These are phyloP conservation scores for Tarsius wallacei DNA, from an alignment of 2,797 vertebrate species.

Conservation along the genomic window DNA sequence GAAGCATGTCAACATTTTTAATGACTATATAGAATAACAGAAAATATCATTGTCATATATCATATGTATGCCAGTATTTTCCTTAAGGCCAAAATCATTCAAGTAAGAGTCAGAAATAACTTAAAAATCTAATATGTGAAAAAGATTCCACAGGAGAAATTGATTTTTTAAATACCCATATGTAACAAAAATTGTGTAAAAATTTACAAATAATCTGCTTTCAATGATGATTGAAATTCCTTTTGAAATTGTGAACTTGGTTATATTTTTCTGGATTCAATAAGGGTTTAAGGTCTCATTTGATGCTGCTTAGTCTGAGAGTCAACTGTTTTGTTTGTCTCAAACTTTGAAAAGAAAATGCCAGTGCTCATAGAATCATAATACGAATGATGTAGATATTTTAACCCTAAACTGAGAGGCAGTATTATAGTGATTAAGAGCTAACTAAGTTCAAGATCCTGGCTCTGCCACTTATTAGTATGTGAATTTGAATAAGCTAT, in stretches of 20 bases:
- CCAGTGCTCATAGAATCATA: neutral
- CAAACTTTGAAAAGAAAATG: neutral
- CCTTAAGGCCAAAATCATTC: neutral
- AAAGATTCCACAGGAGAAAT: neutral
- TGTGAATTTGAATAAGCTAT: neutral
- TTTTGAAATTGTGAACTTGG: neutral
- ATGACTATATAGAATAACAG: neutral
- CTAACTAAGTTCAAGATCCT: neutral
- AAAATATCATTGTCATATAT: neutral
- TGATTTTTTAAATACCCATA: neutral
- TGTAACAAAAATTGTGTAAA: neutral
- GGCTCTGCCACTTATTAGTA: neutral
- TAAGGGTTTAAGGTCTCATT: conserved; percentile 17
- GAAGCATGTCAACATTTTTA: conserved; percentile 1
- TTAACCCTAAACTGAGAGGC: neutral
- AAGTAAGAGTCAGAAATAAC: neutral
- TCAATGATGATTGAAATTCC: neutral
- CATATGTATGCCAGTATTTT: neutral
- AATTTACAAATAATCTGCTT: neutral
- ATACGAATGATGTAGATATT: neutral
- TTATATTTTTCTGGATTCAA: neutral
- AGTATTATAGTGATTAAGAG: neutral
- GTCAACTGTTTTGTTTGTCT: conserved; percentile 24
- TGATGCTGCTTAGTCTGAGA: neutral
- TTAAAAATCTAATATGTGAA: conserved; percentile 1